Percentiles rank a stretch among this genome's conserved stretches.
These are phyloP conservation scores for Gonioctena quinquepunctata DNA, from an alignment of 1,140 invertebrate genomes.

Conservation along the genomic window DNA sequence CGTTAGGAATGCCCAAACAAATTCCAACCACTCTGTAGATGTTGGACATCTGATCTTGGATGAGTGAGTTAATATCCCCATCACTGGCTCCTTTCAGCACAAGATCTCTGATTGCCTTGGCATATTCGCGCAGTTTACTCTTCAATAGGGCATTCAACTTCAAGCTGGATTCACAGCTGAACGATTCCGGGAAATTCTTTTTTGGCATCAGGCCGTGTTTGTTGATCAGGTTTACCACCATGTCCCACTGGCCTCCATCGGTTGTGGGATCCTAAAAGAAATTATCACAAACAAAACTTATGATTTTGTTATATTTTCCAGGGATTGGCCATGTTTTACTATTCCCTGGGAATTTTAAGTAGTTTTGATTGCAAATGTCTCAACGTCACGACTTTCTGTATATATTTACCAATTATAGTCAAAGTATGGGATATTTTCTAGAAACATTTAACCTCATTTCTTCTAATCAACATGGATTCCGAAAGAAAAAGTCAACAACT, in stretches of 20 bases:
- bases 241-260: conserved; percentile 93
- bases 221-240: conserved; percentile 84
- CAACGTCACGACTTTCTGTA: too few relatives aligned
- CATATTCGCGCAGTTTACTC: conserved; percentile 84
- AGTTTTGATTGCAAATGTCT: too few relatives aligned
- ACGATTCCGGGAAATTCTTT: conserved; percentile 82
- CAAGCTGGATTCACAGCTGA: conserved; percentile 71
- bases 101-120: conserved; percentile 69
- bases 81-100: conserved; percentile 61
- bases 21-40: conserved; percentile 85
- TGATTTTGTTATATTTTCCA: too few relatives aligned
- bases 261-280: conserved; percentile 77
- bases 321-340: too few relatives aligned
- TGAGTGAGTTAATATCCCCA: conserved; percentile 62
- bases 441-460: too few relatives aligned
- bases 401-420: too few relatives aligned
- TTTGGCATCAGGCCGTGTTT: conserved; percentile 89
- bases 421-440: too few relatives aligned
- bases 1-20: conserved; percentile 77
- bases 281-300: too few relatives aligned
- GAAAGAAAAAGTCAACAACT: too few relatives aligned
- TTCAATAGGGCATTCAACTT: conserved; percentile 78
- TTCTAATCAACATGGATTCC: too few relatives aligned
- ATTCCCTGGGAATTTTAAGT: too few relatives aligned
- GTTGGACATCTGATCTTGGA: conserved; percentile 71